These are phyloP conservation scores for Leptopilina drosophilae DNA, from an alignment of 2,888 invertebrate species.

Conservation along the genomic window DNA sequence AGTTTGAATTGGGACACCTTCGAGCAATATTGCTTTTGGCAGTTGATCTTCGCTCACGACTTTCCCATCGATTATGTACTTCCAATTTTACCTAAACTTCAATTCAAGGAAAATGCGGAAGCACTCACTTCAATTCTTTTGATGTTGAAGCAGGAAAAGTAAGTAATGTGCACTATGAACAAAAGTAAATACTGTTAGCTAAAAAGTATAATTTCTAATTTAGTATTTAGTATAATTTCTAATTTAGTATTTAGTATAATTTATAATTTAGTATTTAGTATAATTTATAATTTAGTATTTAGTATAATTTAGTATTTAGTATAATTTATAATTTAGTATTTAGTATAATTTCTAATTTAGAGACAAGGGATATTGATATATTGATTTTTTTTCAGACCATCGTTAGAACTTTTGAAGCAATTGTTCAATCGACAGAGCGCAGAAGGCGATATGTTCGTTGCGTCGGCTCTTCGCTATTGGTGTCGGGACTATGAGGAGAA, in stretches of 20 bases:
- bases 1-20: slow-evolving; percentile 97
- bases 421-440: slow-evolving; percentile 86
- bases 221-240: too few species aligned
- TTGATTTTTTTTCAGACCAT: slow-evolving; percentile 80
- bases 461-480: slow-evolving; percentile 95
- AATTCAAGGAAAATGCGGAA: slow-evolving; percentile 92
- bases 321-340: too few species aligned
- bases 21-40: slow-evolving; percentile 98
- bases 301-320: too few species aligned
- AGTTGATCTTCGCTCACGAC: slow-evolving; percentile 94
- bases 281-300: too few species aligned
- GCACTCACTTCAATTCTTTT: slow-evolving; percentile 93
- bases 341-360: too few species aligned
- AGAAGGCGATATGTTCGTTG: slow-evolving; percentile 91
- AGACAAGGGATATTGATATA: too few species aligned
- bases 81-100: slow-evolving; percentile 87
- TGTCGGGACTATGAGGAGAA: slow-evolving; percentile 95
- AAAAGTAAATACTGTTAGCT: too few species aligned
- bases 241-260: too few species aligned
- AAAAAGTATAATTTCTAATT: too few species aligned
- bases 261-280: too few species aligned
- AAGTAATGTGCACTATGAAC: background rate
- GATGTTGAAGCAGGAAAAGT: slow-evolving; percentile 90
- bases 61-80: slow-evolving; percentile 94
- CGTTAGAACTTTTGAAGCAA: slow-evolving; percentile 89